Evolutionary conservation across 1,140 invertebrate genomes (phyloP).

Genomic region (Macrobrachium rosenbergii): DNA sequence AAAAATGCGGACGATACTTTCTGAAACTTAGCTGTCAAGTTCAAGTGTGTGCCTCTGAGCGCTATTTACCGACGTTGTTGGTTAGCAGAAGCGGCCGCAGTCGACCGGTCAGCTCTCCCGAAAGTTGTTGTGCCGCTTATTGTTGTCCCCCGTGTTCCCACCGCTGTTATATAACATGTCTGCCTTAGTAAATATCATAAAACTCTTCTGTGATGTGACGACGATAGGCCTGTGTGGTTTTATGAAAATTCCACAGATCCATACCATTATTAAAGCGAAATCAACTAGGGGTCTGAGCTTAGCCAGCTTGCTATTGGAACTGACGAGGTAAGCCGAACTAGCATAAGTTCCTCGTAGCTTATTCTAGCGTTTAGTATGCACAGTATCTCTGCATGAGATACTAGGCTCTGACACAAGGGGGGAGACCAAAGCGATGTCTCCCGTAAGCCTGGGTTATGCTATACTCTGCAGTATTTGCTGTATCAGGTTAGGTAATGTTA

Average conservation of each 20-base stretch:
- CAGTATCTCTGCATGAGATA: too few species aligned
- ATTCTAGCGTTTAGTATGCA: too few species aligned
- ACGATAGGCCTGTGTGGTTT: slow-evolving; percentile 41
- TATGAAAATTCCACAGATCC: slow-evolving; percentile 43
- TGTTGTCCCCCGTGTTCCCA: neutral
- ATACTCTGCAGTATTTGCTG: too few species aligned
- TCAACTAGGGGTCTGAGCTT: slow-evolving; percentile 32
- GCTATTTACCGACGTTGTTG: too few species aligned
- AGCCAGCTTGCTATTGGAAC: slow-evolving; percentile 19
- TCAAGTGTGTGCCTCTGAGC: too few species aligned
- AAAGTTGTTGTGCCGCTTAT: neutral
- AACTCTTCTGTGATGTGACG: slow-evolving; percentile 25
- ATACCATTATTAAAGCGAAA: slow-evolving; percentile 40
- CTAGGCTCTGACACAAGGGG: too few species aligned
- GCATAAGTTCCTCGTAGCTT: neutral
- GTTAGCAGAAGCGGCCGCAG: neutral
- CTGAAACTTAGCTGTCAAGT: too few species aligned
- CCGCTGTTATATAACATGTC: slow-evolving; percentile 32
- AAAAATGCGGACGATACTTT: too few species aligned
- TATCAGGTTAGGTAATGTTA: too few species aligned
- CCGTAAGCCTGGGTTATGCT: too few species aligned
- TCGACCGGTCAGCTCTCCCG: neutral
- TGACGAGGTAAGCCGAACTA: slow-evolving; percentile 29
- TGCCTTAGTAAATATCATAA: slow-evolving; percentile 30
- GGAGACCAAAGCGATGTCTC: too few species aligned